phyloP scores from a whole-genome alignment of 2,113 vertebrate species.

The Colius striatus region DNA sequence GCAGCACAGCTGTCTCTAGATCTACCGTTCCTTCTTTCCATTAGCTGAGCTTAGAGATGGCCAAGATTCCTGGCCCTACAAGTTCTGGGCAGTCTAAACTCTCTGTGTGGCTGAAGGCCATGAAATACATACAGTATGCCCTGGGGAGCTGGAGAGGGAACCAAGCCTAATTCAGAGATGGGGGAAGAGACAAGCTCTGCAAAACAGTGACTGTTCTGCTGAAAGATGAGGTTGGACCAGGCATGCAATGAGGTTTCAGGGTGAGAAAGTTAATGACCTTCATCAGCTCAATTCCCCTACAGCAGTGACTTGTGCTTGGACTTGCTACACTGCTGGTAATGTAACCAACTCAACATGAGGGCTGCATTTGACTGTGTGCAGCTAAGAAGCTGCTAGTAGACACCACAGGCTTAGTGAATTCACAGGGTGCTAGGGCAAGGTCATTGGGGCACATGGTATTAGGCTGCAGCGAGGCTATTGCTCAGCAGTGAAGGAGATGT shows the following conservation, averaged over 20 bases:
- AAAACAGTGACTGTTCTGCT: fast-evolving
- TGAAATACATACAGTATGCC: neutral
- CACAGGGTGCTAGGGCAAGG: neutral
- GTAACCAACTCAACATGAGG: neutral
- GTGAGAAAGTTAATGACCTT: neutral
- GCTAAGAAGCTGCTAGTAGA: neutral
- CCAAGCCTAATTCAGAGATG: neutral
- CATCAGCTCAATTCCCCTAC: neutral
- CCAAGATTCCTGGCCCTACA: conserved; percentile 60
- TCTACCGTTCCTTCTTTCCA: neutral
- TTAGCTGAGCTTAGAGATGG: neutral
- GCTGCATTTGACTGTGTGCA: neutral
- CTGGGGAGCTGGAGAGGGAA: neutral
- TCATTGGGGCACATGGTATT: neutral
- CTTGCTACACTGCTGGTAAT: neutral
- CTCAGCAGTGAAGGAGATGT: neutral
- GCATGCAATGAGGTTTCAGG: neutral
- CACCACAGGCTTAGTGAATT: neutral
- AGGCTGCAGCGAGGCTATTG: neutral
- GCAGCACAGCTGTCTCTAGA: conserved; percentile 9
- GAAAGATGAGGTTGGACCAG: neutral
- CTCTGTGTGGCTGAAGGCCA: neutral
- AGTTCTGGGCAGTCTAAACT: conserved; percentile 36
- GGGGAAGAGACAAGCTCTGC: conserved; percentile 16
- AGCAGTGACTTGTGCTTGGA: neutral